Base-by-base conservation (phyloP, 2,888 invertebrate genomes). In the Onchidella celtica region DNA sequence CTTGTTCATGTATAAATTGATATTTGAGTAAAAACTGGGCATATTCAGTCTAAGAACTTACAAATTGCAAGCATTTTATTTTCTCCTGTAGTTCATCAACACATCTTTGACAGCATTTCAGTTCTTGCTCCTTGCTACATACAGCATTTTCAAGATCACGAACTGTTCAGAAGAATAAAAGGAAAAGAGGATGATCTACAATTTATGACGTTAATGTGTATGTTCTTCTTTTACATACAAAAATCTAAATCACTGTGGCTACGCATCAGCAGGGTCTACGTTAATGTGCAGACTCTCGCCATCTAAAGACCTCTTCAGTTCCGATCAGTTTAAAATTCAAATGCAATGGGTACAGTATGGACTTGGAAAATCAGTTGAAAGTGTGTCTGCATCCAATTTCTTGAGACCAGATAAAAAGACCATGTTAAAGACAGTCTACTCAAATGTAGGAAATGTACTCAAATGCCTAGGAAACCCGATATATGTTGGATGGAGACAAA, bases 41-140 rank as follows among this genome's bases (percentile, higher is more conserved):
- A n/a, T n/a, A n/a, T n/a, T n/a, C n/a, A n/a, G n/a, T n/a, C n/a
- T n/a, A n/a, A n/a, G n/a, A n/a, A 79, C 79, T 73, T 27, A 79
- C 79, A 3, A 36, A n/a, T 3, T 55, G n/a, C 34, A 77, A 47
- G 27, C 77, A 66, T 24, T 77, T 77, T 14, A 79, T 72, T 63
- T 79, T 81, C 2, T 81, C 70, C 24, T 81, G 76, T 1, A 81
- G 63, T 17, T 81, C 75, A 1, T 81, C 76, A 14, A 76, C 32
- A 38, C 73, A 81, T 14, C 75, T n/a, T 34, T 68, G 68, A 29
- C 74, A 65, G 14, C 76, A 69, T 27, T 76, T 76, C 0, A 72
- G 32, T 74, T 81, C 81, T 24, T 76, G 76, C 3, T 81, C 81
- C 29, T 81, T 81, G 68, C 6, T 63, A 55, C 76, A 75, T 1